Conservation (phyloP, 2,797 vertebrate species). For the Tolypeutes matacus region DNA sequence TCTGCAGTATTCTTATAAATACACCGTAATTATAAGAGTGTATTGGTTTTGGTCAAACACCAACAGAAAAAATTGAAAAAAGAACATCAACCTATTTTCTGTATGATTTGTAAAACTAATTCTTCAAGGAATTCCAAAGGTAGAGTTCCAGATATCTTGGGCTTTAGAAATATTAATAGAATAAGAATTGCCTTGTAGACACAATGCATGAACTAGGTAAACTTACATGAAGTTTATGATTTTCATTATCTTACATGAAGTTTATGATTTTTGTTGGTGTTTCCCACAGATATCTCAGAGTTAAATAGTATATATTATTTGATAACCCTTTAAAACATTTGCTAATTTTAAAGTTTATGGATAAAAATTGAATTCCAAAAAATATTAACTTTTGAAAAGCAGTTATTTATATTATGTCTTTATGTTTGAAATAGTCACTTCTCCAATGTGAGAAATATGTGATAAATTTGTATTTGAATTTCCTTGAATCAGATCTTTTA, state of each 20-base stretch:
- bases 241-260: not conserved
- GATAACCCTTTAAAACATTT: not conserved
- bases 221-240: not conserved
- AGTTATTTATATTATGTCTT: not conserved
- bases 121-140: not conserved
- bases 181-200: not conserved
- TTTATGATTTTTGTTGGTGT: not conserved
- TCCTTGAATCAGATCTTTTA: not conserved
- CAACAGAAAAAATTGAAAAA: not conserved
- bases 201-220: not conserved
- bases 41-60: not conserved
- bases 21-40: no score
- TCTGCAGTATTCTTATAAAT: no score
- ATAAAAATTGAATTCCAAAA: conserved; percentile 36
- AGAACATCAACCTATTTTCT: not conserved
- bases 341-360: not conserved
- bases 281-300: not conserved
- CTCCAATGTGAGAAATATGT: not conserved
- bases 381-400: not conserved
- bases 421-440: not conserved
- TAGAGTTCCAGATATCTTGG: not conserved
- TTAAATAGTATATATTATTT: not conserved
- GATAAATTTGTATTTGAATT: conserved; percentile 1
- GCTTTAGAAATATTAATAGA: not conserved
- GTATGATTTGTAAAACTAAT: not conserved